Base-by-base conservation (phyloP, 2,113 vertebrate species). In the Carlito syrichta region DNA sequence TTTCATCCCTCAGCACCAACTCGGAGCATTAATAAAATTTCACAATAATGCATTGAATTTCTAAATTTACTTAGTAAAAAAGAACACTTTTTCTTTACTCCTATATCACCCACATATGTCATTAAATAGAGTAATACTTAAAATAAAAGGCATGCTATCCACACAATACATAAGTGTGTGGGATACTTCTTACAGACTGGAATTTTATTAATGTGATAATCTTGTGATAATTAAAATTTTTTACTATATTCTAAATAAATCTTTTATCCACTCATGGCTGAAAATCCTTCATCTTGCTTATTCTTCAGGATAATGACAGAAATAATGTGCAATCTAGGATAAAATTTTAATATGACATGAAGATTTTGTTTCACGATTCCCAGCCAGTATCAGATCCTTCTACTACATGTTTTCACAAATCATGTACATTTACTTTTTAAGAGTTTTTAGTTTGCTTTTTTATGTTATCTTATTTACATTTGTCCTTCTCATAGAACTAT, bases 141-240 rank as follows among this genome's bases (percentile, higher is more conserved):
- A 56, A 79, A 69, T 79, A 95, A 87, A 82, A 12, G n/a, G 25
- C 30, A 95, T 35, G 22, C 17, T 86, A 79, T 54, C n/a, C 35
- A 73, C n/a, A 63, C 8, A 40, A 40, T 19, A 52, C 23, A 13
- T 38, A 84, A 50, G 62, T 62, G 63, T 95, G 43, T 91, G 82
- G n/a, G 43, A 94, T 89, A 63, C 23, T n/a, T 73, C 81, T 52
- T 62, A 92, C n/a, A 84, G 20, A 45, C 27, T 60, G 71, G 40
- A 76, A 91, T 94, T 96, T 93, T 93, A 89, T 86, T 94, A 95
- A 93, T 17, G 11, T 68, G 8, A 88, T 82, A 60, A 81, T 94
- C 40, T 73, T 82, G 1, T 32, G 32, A 20, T 88, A 73, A 95
- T 89, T 92, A 93, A 89, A 95, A 91, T 86, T 86, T 69, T 83